Conservation (phyloP, 2,888 invertebrate genomes). For the Pecten maximus region DNA sequence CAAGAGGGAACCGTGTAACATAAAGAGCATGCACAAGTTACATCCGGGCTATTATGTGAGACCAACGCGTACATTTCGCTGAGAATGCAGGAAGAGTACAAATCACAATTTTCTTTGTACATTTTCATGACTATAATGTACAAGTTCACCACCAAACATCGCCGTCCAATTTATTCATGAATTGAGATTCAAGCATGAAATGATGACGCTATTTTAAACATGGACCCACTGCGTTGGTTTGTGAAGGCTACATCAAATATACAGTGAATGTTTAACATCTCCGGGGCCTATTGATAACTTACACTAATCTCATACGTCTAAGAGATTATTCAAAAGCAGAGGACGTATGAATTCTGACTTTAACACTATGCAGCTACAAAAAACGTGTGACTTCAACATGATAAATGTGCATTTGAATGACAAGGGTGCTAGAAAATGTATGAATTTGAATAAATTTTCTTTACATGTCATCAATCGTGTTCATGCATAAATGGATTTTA, state of each 20-base stretch:
- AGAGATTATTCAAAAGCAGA: no score
- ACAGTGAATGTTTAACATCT: neutral
- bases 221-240: neutral
- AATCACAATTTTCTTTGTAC: neutral
- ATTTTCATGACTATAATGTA: neutral
- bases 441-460: neutral
- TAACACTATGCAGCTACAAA: neutral
- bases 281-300: neutral
- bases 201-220: neutral
- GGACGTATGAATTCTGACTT: neutral
- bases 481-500: neutral
- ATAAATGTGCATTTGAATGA: conserved; percentile 25
- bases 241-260: neutral
- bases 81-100: neutral
- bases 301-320: neutral
- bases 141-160: neutral
- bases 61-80: neutral
- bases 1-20: no score
- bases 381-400: neutral
- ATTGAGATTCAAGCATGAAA: neutral
- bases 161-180: neutral
- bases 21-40: no score
- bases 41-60: no score
- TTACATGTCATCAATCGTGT: neutral
- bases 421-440: neutral